A percentile compares a stretch with the other conserved stretches of the same genome.
These are phyloP conservation scores for Gymnoscopelus microlampas DNA, from an alignment of 2,797 vertebrate species.

Conservation along the genomic window DNA sequence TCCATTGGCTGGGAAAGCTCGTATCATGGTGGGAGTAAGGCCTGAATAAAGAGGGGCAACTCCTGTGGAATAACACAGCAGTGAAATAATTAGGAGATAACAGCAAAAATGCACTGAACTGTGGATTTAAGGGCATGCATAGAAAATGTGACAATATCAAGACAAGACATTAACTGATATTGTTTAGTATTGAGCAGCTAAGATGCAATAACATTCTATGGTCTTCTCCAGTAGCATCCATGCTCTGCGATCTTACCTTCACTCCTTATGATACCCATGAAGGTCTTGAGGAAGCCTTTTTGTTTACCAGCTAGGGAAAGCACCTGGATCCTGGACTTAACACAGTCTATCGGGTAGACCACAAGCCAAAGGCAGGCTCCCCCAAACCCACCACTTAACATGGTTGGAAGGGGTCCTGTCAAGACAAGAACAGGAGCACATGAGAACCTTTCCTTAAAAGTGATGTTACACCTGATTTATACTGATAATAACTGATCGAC, in stretches of 20 bases:
- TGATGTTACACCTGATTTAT: too few species aligned
- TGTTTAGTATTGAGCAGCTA: too few species aligned
- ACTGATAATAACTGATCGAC: too few species aligned
- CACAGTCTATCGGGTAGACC: slow-evolving; percentile 92
- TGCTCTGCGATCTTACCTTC: slow-evolving; percentile 79
- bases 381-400: slow-evolving; percentile 92
- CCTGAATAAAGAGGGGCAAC: slow-evolving; percentile 90
- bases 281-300: slow-evolving; percentile 88
- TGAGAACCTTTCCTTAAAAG: too few species aligned
- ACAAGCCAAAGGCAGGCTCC: slow-evolving; percentile 92
- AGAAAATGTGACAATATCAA: too few species aligned
- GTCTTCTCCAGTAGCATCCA: background rate
- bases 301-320: slow-evolving; percentile 91
- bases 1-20: slow-evolving; percentile 92
- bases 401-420: slow-evolving; percentile 86
- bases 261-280: slow-evolving; percentile 80
- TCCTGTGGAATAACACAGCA: slow-evolving; percentile 73
- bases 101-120: too few species aligned
- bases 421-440: background rate
- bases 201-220: too few species aligned
- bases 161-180: too few species aligned
- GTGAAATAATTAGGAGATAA: background rate
- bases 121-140: too few species aligned
- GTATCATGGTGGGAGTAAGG: slow-evolving; percentile 92
- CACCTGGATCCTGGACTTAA: slow-evolving; percentile 96